Conservation (phyloP, 2,797 vertebrate genomes). For the Eutrigla gurnardus region DNA sequence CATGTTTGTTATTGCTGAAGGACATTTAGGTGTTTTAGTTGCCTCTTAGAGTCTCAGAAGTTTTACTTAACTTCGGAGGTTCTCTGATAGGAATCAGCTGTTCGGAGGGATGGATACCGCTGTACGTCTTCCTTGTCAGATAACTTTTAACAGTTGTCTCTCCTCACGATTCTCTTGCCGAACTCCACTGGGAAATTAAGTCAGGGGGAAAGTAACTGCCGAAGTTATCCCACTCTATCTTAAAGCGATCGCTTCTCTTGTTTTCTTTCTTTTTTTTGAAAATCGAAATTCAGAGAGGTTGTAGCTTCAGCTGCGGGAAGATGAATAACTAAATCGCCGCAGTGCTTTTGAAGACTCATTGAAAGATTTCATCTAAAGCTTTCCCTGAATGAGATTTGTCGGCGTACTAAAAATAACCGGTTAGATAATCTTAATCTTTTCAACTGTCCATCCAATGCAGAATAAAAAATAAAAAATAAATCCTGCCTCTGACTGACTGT, state of each 20-base stretch:
- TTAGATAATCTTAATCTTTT: conserved; percentile 52
- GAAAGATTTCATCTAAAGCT: conserved; percentile 58
- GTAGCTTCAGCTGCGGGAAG: conserved; percentile 51
- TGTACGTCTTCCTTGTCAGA: conserved; percentile 55
- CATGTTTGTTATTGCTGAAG: conserved; percentile 67
- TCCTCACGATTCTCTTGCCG: conserved; percentile 50
- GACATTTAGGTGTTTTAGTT: conserved; percentile 39
- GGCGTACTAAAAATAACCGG: conserved; percentile 54
- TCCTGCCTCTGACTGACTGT: conserved; percentile 5
- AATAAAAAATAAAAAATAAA: conserved; percentile 30
- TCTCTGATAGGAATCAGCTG: conserved; percentile 68
- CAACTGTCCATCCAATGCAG: conserved; percentile 28
- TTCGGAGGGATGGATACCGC: conserved; percentile 58
- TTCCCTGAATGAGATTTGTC: conserved; percentile 43
- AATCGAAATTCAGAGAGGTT: conserved; percentile 42
- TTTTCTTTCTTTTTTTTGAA: conserved; percentile 48
- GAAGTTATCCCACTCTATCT: conserved; percentile 67
- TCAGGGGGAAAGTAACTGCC: conserved; percentile 56
- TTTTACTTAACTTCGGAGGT: conserved; percentile 37
- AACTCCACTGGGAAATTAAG: conserved; percentile 75
- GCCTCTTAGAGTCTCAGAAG: conserved; percentile 32
- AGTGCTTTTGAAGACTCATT: conserved; percentile 48
- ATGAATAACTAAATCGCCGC: conserved; percentile 52
- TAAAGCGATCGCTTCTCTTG: conserved; percentile 19
- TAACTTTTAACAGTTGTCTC: conserved; percentile 71